Percentiles rank a stretch among this genome's conserved stretches.
phyloP scores from a whole-genome alignment of 1,140 invertebrate genomes.

The Drosophila sproati region DNA sequence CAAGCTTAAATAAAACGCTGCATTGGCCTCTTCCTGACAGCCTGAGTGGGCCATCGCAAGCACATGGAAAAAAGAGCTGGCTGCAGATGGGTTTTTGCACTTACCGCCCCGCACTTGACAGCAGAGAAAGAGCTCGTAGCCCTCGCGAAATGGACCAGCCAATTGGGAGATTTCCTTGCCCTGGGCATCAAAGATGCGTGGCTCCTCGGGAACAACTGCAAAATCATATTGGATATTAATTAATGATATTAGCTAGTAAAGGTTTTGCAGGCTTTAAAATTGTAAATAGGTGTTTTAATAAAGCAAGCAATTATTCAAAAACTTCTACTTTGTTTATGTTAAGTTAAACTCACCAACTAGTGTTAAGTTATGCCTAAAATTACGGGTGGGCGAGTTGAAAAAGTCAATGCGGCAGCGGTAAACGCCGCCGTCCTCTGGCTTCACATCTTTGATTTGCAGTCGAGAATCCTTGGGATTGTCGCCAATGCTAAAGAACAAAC shows the following conservation, averaged over 20 bases:
- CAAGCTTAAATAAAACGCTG: slow-evolving; percentile 50
- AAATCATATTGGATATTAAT: slow-evolving; percentile 57
- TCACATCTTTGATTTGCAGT: slow-evolving; percentile 90
- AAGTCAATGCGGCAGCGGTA: slow-evolving; percentile 95
- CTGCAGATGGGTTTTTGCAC: slow-evolving; percentile 49
- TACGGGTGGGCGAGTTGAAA: slow-evolving; percentile 92
- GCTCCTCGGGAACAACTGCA: slow-evolving; percentile 91
- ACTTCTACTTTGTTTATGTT: no score
- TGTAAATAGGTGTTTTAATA: no score
- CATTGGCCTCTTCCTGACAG: slow-evolving; percentile 13
- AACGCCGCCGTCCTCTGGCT: slow-evolving; percentile 90
- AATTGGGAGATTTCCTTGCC: slow-evolving; percentile 90
- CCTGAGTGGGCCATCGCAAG: slow-evolving; percentile 43
- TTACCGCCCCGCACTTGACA: slow-evolving; percentile 94
- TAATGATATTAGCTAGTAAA: background rate
- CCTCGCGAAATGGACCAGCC: slow-evolving; percentile 93
- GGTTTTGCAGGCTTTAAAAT: no score
- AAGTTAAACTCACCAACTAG: slow-evolving; percentile 90
- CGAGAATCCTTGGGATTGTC: slow-evolving; percentile 89
- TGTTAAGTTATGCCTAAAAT: slow-evolving; percentile 93
- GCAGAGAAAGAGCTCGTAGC: slow-evolving; percentile 90
- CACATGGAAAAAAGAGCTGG: background rate
- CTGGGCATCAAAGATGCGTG: slow-evolving; percentile 92
- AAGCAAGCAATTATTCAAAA: no score
- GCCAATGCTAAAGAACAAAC: slow-evolving; percentile 90